Base-by-base conservation (phyloP, 2,888 invertebrate genomes). In the Sarcophaga carnaria region DNA sequence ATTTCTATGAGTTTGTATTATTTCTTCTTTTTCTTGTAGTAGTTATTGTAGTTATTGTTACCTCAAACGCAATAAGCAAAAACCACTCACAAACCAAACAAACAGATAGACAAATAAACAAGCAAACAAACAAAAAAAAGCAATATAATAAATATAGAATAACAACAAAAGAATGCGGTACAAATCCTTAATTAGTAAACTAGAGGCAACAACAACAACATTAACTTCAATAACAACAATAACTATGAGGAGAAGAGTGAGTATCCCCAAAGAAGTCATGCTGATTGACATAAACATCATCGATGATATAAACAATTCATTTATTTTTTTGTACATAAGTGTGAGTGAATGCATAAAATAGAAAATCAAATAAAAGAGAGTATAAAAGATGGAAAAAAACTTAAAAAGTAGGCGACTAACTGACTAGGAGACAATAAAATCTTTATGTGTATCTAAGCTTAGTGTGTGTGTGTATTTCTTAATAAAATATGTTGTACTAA, bases 121-220 rank as follows among this genome's bases (percentile, higher is more conserved):
- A 49, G 6, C 25, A 80, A 76, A 76, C 37, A 67, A 70, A 67
- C 17, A 66, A 63, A 62, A 77, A 12, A 72, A 66, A 60, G 4
- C 12, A n/a, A 49, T 60, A 81, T 8, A 79, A 74, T 27, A 64
- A 66, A 70, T 12, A 45, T 69, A 25, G 45, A 80, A 77, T 54
- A 84, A 17, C 64, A 64, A 45, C 62, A 54, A 63, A 77, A 74
- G 88, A 89, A 89, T 88, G 88, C 81, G 79, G 83, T 80, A 83
- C 83, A 83, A 83, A 76, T 80, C 86, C 88, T 82, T 87, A 86
- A 87, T 89, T 83, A 86, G 85, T 72, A 49, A 75, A 79, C 62
- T 71, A 47, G 47, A 74, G 62, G 22, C 70, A 27, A 17, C 64
- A 78, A 78, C 71, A 63, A 64, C 22, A 67, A n/a, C 70, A 27